Conservation (phyloP, 2,113 vertebrate genomes). For the Strix uralensis region DNA sequence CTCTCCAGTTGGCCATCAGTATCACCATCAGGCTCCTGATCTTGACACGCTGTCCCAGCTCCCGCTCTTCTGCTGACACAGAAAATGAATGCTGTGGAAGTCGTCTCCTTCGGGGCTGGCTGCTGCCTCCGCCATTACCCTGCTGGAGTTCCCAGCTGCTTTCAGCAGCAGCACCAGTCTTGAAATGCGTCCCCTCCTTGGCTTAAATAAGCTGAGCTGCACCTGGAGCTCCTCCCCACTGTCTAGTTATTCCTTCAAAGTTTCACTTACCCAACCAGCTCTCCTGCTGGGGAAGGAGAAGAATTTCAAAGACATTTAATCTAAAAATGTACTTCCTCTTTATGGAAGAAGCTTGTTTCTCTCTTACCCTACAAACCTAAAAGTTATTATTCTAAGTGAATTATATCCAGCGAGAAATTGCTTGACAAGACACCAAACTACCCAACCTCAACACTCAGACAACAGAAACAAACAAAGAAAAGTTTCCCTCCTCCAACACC, state of each 20-base stretch:
- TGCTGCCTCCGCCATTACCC: not conserved
- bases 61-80: not conserved
- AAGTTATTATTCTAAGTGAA: not conserved
- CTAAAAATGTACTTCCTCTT: not conserved
- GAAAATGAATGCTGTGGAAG: rapidly evolving
- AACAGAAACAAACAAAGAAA: not conserved
- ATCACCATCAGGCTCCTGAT: rapidly evolving
- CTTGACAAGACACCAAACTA: not conserved
- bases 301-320: not conserved
- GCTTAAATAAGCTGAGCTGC: not conserved
- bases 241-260: not conserved
- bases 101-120: rapidly evolving
- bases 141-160: not conserved
- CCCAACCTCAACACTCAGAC: not conserved
- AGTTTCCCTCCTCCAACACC: not conserved
- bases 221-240: not conserved
- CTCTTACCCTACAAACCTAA: not conserved
- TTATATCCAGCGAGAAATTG: not conserved
- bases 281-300: not conserved
- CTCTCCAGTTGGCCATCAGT: not conserved
- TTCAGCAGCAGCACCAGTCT: rapidly evolving
- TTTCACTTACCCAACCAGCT: not conserved
- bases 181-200: rapidly evolving
- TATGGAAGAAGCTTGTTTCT: not conserved
- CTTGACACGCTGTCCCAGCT: not conserved